A percentile compares a stretch with the other conserved stretches of the same genome.
Evolutionary conservation across 2,797 vertebrate genomes (phyloP).

Genomic region (Bradypus variegatus): DNA sequence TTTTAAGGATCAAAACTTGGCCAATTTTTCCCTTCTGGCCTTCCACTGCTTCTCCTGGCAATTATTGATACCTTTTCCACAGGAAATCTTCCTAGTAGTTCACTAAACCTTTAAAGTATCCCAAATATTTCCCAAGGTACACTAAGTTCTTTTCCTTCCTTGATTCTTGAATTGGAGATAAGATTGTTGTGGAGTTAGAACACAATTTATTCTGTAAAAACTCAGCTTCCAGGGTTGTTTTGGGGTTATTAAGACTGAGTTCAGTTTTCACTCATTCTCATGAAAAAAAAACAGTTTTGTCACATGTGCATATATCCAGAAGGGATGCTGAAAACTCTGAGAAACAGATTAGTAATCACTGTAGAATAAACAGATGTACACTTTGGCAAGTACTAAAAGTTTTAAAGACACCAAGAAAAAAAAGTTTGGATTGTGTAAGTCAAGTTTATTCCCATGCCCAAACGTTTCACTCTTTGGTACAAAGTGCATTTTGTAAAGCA

Average conservation of each 20-base stretch:
- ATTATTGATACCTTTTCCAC: not conserved
- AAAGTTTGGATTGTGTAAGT: not conserved
- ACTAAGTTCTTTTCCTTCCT: not conserved
- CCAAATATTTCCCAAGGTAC: not conserved
- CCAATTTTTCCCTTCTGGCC: not conserved
- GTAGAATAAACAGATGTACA: conserved; percentile 41
- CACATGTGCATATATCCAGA: conserved; percentile 24
- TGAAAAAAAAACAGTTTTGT: conserved; percentile 19
- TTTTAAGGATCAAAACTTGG: not conserved
- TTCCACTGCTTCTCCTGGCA: not conserved
- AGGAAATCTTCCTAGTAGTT: conserved; percentile 9
- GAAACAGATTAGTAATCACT: conserved; percentile 26
- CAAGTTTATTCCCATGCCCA: conserved; percentile 15
- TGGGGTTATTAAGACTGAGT: conserved; percentile 37
- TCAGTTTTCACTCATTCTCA: conserved; percentile 37
- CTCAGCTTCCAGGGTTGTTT: conserved; percentile 1
- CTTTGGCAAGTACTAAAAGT: not conserved
- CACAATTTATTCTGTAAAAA: conserved; percentile 16
- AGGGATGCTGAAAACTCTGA: conserved; percentile 7
- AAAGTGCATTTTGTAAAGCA: not conserved
- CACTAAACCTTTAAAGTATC: not conserved
- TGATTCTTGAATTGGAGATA: not conserved
- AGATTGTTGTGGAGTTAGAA: not conserved
- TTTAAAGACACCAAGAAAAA: not conserved
- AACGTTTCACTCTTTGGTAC: not conserved